Evolutionary conservation across 53 echinoderm and acorn worm genomes (phyloP), one percentile per base, ranked within the genome.

Genomic region (Luidia sarsii): DNA sequence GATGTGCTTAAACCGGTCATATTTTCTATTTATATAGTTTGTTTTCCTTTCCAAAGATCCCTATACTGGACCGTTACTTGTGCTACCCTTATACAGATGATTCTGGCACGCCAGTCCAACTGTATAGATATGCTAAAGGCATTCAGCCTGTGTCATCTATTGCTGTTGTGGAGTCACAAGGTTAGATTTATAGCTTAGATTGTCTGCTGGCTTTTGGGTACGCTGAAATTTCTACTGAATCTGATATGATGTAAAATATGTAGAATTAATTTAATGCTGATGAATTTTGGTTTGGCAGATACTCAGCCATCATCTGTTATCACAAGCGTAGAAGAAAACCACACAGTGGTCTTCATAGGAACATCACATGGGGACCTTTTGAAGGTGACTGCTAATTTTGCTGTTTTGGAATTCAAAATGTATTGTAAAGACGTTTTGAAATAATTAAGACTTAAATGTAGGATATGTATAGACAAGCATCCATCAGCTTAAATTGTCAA

Each of bases 311-410:
- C 67, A 66, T 55, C 46, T 30, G 38, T 49, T 56, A 63, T 54
- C 27, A 46, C 39, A 62, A 52, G 50, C 21, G 53, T 21, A 48
- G 85, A 49, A 52, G 31, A 16, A n/a, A 69, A 55, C 4, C 70
- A 92, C 51, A 92, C 92, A 45, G 55, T 92, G 5, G 89, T 80
- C 15, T 75, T 92, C 64, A 79, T 92, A 22, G 92, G 92, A 14
- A 86, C 92, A 46, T 57, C 64, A 30, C 55, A 23, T 36, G 92
- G 92, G 16, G 48, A 82, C 6, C 64, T 92, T 31, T 45, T 89
- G 3, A 92, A 92, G 89, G 92, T 92, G 16, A 55, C 2, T 9
- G n/a, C n/a, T n/a, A n/a, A n/a, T n/a, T n/a, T n/a, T n/a, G n/a
- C n/a, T n/a, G n/a, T n/a, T n/a, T n/a, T n/a, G n/a, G n/a, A n/a